These are phyloP conservation scores for Protomyctophum bolini DNA, from an alignment of 2,113 vertebrate species.

Conservation along the genomic window DNA sequence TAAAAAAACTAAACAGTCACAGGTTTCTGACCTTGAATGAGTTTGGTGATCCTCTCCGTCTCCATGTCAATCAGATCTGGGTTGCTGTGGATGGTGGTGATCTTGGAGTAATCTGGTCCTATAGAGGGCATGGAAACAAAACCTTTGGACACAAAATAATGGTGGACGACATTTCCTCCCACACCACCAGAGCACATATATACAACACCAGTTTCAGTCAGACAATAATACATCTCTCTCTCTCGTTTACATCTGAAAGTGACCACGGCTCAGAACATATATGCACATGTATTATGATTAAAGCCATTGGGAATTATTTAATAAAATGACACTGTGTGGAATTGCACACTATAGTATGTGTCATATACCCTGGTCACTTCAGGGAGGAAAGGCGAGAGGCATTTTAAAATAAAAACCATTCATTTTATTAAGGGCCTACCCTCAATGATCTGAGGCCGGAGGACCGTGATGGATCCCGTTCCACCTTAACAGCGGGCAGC, in stretches of 20 bases:
- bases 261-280: background rate
- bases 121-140: constrained; percentile 32
- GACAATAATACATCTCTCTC: constrained; percentile 9
- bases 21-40: constrained; percentile 73
- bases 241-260: constrained; percentile 19
- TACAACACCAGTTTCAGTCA: background rate
- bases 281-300: background rate
- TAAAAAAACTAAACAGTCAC: no score
- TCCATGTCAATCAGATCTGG: constrained; percentile 65
- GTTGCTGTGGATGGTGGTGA: constrained; percentile 67
- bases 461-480: constrained; percentile 61
- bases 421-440: constrained; percentile 54
- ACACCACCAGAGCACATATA: background rate
- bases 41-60: constrained; percentile 72
- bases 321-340: background rate
- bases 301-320: background rate
- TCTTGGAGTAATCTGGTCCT: constrained; percentile 76
- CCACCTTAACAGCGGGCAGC: constrained; percentile 67
- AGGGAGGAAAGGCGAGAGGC: constrained; percentile 14
- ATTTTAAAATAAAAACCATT: constrained; percentile 16
- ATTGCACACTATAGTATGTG: background rate
- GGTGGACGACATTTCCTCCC: no score
- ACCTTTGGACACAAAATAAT: constrained; percentile 12
- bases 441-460: constrained; percentile 71
- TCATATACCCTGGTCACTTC: constrained; percentile 13